These are phyloP conservation scores for Anarrhichthys ocellatus DNA, from an alignment of 2,113 vertebrate genomes.

Conservation along the genomic window DNA sequence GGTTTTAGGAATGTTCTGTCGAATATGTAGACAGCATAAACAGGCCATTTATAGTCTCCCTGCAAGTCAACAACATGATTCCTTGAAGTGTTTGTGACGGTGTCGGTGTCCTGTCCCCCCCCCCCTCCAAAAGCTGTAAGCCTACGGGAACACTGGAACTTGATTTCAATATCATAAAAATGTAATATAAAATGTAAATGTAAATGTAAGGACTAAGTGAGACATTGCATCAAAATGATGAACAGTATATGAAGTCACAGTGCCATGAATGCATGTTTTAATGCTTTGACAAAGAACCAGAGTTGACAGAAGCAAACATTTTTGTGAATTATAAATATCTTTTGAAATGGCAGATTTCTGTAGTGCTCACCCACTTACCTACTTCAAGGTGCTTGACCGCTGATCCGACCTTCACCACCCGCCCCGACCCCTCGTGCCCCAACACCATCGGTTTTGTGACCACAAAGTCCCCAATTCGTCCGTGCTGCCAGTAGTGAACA, in stretches of 20 bases:
- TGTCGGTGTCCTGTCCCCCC: too few species aligned
- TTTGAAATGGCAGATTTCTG: slow-evolving; percentile 1
- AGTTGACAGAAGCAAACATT: neutral
- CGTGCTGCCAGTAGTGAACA: slow-evolving; percentile 95
- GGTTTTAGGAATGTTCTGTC: too few species aligned
- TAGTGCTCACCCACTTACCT: slow-evolving; percentile 72
- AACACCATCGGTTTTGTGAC: slow-evolving; percentile 92
- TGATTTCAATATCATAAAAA: neutral
- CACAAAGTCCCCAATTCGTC: slow-evolving; percentile 90
- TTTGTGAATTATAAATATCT: neutral
- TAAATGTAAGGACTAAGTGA: neutral
- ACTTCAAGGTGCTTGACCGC: slow-evolving; percentile 88
- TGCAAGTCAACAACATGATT: too few species aligned
- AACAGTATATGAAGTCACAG: neutral
- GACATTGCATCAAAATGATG: neutral
- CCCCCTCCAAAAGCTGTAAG: too few species aligned
- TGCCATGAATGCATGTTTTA: neutral
- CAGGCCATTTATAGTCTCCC: too few species aligned
- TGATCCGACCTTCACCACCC: slow-evolving; percentile 89
- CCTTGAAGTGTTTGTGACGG: too few species aligned
- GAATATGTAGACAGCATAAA: too few species aligned
- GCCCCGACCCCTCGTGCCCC: slow-evolving; percentile 93
- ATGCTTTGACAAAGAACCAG: neutral
- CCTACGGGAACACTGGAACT: too few species aligned
- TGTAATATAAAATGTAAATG: neutral